Conservation (phyloP, 2,888 invertebrate genomes). For the Eurytoma californica region DNA sequence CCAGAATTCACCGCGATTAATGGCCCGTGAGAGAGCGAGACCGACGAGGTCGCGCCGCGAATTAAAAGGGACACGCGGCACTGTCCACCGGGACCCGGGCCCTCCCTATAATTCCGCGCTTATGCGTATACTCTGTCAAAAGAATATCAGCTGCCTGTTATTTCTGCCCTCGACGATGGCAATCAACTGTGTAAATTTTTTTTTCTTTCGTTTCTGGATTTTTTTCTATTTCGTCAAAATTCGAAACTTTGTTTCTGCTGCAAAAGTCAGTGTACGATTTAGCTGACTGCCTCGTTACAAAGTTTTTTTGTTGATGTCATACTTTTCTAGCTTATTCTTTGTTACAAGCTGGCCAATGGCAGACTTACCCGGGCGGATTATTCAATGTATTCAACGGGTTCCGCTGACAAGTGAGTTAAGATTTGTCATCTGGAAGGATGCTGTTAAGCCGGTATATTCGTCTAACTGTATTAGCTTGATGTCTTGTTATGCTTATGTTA, state of each 20-base stretch:
- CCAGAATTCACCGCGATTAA: conserved; percentile 66
- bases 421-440: conserved; percentile 22
- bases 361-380: background rate
- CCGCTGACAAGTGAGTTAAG: conserved; percentile 25
- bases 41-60: conserved; percentile 26
- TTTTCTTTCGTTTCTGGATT: too few relatives aligned
- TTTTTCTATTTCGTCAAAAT: background rate
- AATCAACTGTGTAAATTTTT: too few relatives aligned
- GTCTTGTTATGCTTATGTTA: conserved; percentile 37
- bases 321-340: background rate
- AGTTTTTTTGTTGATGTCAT: background rate
- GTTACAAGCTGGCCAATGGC: too few relatives aligned
- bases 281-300: too few relatives aligned
- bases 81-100: too few relatives aligned
- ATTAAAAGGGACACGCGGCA: conserved; percentile 54
- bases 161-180: too few relatives aligned
- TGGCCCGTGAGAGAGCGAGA: conserved; percentile 53
- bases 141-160: too few relatives aligned
- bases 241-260: too few relatives aligned
- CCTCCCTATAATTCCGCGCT: background rate
- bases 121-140: background rate
- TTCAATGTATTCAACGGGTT: conserved; percentile 9
- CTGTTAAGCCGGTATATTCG: conserved; percentile 18
- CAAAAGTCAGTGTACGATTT: too few relatives aligned
- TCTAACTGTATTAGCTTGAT: conserved; percentile 39